Conservation (phyloP, 2,888 invertebrate species). For the Apoderus coryli region DNA sequence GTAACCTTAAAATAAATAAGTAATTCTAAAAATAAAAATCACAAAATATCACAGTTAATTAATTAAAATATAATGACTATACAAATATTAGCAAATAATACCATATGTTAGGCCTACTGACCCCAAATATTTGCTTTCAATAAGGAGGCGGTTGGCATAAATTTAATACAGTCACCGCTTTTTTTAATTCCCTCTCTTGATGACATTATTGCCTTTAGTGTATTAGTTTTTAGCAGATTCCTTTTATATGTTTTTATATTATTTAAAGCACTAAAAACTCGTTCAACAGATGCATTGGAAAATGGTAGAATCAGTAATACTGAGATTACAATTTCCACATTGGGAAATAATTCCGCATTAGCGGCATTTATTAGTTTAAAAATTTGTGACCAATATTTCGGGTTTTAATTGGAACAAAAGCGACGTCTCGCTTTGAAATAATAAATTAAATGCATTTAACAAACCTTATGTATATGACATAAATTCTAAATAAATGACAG, state of each 20-base stretch:
- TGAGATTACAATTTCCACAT: background rate
- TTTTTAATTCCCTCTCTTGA: slow-evolving; percentile 1
- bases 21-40: no score
- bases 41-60: no score
- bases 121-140: no score
- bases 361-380: slow-evolving; percentile 1
- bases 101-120: no score
- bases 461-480: slow-evolving; percentile 18
- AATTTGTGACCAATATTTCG: background rate
- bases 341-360: slow-evolving; percentile 2
- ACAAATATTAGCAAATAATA: no score
- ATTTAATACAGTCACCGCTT: no score
- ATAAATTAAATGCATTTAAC: slow-evolving; percentile 18
- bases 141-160: no score
- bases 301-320: slow-evolving; percentile 1
- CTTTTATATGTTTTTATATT: slow-evolving; percentile 1
- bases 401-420: no score
- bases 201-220: background rate
- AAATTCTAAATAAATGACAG: slow-evolving; percentile 20
- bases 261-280: slow-evolving; percentile 1
- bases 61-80: no score
- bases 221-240: background rate
- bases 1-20: no score
- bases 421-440: no score
- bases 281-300: slow-evolving; percentile 1